Percentiles rank a stretch among this genome's conserved stretches.
These are phyloP conservation scores for Drosophila recens DNA, from an alignment of 2,888 invertebrate species.

Conservation along the genomic window DNA sequence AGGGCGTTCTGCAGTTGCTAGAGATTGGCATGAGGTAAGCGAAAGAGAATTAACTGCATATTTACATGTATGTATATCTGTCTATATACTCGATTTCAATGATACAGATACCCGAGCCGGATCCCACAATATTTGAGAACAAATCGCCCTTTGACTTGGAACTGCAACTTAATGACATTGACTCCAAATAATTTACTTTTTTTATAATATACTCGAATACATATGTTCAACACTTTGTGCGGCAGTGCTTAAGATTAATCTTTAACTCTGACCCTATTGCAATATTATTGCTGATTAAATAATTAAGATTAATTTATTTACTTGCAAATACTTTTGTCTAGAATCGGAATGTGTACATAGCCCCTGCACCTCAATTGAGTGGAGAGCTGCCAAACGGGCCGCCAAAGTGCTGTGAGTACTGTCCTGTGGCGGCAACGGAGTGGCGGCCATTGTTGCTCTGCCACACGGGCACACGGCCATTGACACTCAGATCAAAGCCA, in stretches of 20 bases:
- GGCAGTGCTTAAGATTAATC: neutral
- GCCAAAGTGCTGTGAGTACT: constrained; percentile 81
- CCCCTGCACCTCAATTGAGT: constrained; percentile 67
- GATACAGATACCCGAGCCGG: constrained; percentile 45
- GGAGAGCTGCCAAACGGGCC: constrained; percentile 82
- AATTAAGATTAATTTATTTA: neutral
- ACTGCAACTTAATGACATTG: constrained; percentile 31
- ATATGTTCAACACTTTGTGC: neutral
- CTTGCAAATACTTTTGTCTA: constrained; percentile 11
- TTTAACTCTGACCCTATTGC: neutral
- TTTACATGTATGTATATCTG: neutral
- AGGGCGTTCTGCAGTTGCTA: constrained; percentile 35
- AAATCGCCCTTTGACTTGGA: constrained; percentile 27
- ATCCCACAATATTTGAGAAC: constrained; percentile 57
- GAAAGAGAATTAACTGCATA: neutral
- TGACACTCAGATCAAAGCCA: constrained; percentile 70
- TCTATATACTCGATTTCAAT: neutral
- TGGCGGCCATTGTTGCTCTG: constrained; percentile 78
- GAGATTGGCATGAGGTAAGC: constrained; percentile 43
- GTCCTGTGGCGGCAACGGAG: constrained; percentile 72
- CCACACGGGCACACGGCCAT: constrained; percentile 77
- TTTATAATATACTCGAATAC: neutral
- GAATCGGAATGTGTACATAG: constrained; percentile 59
- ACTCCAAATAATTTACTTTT: neutral
- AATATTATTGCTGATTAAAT: constrained; percentile 4